A percentile compares a stretch with the other conserved stretches of the same genome.
Evolutionary conservation across 2,797 vertebrate species (phyloP).

Genomic region (Chaenodraco wilsoni): DNA sequence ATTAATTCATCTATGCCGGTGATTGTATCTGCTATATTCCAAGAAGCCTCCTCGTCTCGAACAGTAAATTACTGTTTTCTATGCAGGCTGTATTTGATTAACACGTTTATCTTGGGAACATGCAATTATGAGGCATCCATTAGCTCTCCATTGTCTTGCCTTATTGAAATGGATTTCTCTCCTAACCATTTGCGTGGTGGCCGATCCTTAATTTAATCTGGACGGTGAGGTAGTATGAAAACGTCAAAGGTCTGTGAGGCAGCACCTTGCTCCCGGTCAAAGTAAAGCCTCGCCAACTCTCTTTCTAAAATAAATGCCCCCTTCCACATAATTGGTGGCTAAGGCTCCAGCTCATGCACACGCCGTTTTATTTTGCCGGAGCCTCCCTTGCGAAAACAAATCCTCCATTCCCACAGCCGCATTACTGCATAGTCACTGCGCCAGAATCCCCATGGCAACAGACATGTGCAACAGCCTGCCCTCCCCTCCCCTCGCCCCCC

Average conservation of each 20-base stretch:
- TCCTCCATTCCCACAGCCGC: constrained; percentile 74
- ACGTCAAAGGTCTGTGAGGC: constrained; percentile 73
- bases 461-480: constrained; percentile 78
- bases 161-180: constrained; percentile 78
- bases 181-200: constrained; percentile 62
- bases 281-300: constrained; percentile 65
- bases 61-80: constrained; percentile 77
- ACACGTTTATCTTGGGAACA: constrained; percentile 83
- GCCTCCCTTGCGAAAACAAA: constrained; percentile 76
- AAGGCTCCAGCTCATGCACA: constrained; percentile 69
- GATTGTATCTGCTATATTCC: constrained; percentile 73
- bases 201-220: constrained; percentile 78
- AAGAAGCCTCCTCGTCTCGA: constrained; percentile 47
- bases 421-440: constrained; percentile 84
- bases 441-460: constrained; percentile 87
- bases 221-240: constrained; percentile 69
- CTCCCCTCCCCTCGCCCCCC: constrained; percentile 19
- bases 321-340: constrained; percentile 73
- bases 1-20: constrained; percentile 61
- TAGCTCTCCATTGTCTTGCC: constrained; percentile 79
- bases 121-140: constrained; percentile 81
- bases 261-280: constrained; percentile 59
- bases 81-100: constrained; percentile 80
- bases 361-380: constrained; percentile 39
- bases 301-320: constrained; percentile 74